These are phyloP conservation scores for Andrena camellia DNA, from an alignment of 2,888 invertebrate genomes.

Conservation along the genomic window DNA sequence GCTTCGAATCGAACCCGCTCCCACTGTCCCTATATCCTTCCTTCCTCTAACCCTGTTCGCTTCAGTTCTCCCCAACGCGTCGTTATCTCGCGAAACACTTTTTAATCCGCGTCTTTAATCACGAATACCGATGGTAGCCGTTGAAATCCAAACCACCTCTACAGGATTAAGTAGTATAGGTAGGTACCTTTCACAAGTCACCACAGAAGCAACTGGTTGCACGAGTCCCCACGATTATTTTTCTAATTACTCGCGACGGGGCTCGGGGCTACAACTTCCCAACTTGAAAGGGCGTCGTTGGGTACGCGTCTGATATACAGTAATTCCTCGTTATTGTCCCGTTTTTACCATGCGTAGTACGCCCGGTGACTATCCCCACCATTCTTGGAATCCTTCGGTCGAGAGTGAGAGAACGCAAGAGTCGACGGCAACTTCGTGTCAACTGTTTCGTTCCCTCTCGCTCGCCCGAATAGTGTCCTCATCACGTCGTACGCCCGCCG, in stretches of 20 bases:
- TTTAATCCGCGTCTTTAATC: slow-evolving; percentile 60
- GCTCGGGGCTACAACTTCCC: slow-evolving; percentile 22
- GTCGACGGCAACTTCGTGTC: too few species aligned
- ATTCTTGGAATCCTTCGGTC: too few species aligned
- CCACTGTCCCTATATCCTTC: slow-evolving; percentile 15
- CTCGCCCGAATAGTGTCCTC: too few species aligned
- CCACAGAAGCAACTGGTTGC: slow-evolving; percentile 11
- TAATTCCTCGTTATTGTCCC: too few species aligned
- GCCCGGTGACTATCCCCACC: too few species aligned
- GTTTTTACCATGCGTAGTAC: too few species aligned
- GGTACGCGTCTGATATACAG: neutral
- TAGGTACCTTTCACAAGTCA: neutral
- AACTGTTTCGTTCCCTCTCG: too few species aligned
- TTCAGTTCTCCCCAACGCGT: slow-evolving; percentile 37
- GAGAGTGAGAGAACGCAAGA: too few species aligned
- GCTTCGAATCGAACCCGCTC: slow-evolving; percentile 66
- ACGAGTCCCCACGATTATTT: slow-evolving; percentile 29
- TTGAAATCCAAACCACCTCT: neutral
- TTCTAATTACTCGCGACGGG: slow-evolving; percentile 43
- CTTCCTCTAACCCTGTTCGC: slow-evolving; percentile 21
- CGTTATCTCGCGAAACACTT: slow-evolving; percentile 66
- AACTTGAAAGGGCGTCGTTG: neutral
- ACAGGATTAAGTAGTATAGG: too few species aligned
- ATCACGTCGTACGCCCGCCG: too few species aligned
- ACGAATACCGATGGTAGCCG: slow-evolving; percentile 49